Evolutionary conservation across 2,888 invertebrate genomes (phyloP).

Genomic region (Drosophila ustulata): DNA sequence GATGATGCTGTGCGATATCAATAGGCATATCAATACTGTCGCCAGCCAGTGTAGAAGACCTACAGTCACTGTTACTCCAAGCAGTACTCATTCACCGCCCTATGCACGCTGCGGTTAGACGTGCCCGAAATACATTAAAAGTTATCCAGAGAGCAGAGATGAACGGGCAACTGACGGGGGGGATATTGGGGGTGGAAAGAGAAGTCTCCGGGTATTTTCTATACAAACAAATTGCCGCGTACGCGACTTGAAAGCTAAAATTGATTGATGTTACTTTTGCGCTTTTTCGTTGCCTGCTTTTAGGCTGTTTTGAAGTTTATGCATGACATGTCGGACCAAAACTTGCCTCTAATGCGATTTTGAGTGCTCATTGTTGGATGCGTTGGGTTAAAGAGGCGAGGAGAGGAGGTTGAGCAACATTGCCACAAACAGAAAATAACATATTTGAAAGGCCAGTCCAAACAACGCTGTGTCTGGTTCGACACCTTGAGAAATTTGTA

Average conservation of each 20-base stretch:
- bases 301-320: slow-evolving; percentile 52
- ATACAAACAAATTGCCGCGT: slow-evolving; percentile 80
- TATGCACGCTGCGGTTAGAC: slow-evolving; percentile 59
- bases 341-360: slow-evolving; percentile 74
- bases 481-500: slow-evolving; percentile 62
- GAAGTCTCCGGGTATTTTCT: slow-evolving; percentile 66
- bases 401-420: neutral
- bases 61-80: neutral
- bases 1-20: slow-evolving; percentile 58
- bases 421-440: neutral
- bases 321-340: slow-evolving; percentile 50
- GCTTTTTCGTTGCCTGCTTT: slow-evolving; percentile 53
- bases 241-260: slow-evolving; percentile 79
- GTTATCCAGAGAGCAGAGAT: slow-evolving; percentile 50
- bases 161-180: neutral
- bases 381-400: slow-evolving; percentile 40
- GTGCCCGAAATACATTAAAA: slow-evolving; percentile 79
- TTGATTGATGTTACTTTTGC: slow-evolving; percentile 72
- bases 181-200: slow-evolving; percentile 7
- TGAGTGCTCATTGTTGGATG: slow-evolving; percentile 75
- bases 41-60: slow-evolving; percentile 20
- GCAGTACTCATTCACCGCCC: slow-evolving; percentile 17
- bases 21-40: slow-evolving; percentile 74
- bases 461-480: slow-evolving; percentile 33
- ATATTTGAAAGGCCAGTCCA: slow-evolving; percentile 2